A percentile compares a stretch with the other conserved stretches of the same genome.
Conservation (phyloP, 2,888 invertebrate genomes). For the Drosophila paucipuncta region DNA sequence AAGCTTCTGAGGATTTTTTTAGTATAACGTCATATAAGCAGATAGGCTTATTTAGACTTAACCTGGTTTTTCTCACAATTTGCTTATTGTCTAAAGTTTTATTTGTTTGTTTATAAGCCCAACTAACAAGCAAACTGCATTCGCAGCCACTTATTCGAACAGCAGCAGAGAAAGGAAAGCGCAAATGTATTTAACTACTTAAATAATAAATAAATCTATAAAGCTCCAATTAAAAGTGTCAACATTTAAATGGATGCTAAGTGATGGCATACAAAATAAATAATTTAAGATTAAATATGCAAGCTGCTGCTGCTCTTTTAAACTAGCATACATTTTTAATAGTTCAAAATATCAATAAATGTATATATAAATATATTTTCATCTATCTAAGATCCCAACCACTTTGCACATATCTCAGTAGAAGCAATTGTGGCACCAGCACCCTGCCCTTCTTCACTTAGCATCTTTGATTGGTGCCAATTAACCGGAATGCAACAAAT, state of each 20-base stretch:
- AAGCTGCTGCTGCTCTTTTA: not conserved
- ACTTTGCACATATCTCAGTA: constrained; percentile 28
- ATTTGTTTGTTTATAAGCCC: constrained; percentile 3
- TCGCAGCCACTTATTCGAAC: not conserved
- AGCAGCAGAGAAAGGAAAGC: not conserved
- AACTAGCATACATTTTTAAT: constrained; percentile 9
- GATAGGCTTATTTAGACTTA: not conserved
- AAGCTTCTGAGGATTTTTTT: not conserved
- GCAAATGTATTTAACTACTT: not conserved
- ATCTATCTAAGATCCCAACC: constrained; percentile 13
- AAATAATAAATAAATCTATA: not conserved
- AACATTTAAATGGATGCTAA: constrained; percentile 2
- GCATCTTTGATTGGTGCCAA: constrained; percentile 74
- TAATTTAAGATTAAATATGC: not conserved
- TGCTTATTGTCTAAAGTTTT: not conserved
- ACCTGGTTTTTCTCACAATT: not conserved
- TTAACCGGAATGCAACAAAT: constrained; percentile 52
- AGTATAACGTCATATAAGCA: not conserved
- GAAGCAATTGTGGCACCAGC: not conserved
- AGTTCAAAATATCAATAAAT: constrained; percentile 40
- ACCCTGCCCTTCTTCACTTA: constrained; percentile 27
- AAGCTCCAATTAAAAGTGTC: not conserved
- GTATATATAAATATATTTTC: constrained; percentile 16
- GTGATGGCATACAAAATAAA: no score
- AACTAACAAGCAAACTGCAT: not conserved